These are phyloP conservation scores for Tetranychus piercei DNA, from an alignment of 2,888 invertebrate species.

Conservation along the genomic window DNA sequence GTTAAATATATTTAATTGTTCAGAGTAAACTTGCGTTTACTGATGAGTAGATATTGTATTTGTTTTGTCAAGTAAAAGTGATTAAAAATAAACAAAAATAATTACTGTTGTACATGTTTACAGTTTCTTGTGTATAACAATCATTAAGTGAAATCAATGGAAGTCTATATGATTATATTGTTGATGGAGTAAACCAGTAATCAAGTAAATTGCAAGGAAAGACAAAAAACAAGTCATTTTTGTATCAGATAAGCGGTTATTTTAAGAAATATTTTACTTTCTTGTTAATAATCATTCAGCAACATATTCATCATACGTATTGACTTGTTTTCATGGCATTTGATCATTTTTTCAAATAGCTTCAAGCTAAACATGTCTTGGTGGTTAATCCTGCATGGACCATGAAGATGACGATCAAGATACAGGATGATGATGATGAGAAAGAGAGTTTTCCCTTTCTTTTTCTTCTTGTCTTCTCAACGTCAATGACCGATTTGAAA, in stretches of 20 bases:
- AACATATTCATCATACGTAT: too few relatives aligned
- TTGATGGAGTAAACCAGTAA: neutral
- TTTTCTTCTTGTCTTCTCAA: neutral
- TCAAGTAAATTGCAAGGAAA: neutral
- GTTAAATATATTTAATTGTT: too few relatives aligned
- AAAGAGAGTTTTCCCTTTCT: neutral
- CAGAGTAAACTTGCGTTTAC: too few relatives aligned
- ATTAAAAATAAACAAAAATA: neutral
- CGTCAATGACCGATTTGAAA: neutral
- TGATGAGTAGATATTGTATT: too few relatives aligned
- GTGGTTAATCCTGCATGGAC: neutral
- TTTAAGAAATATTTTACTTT: neutral
- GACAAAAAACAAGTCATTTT: neutral
- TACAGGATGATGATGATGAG: neutral
- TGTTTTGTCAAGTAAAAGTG: neutral
- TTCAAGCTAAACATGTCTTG: neutral
- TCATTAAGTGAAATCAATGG: neutral
- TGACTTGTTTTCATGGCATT: too few relatives aligned
- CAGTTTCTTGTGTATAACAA: neutral
- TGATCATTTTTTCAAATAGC: neutral
- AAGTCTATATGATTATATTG: neutral
- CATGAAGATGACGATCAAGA: conserved; percentile 1
- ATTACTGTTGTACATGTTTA: neutral
- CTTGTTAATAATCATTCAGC: too few relatives aligned
- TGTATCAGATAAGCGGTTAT: neutral